A percentile compares a stretch with the other conserved stretches of the same genome.
phyloP scores from a whole-genome alignment of 2,888 invertebrate genomes.

The Phortica magna region DNA sequence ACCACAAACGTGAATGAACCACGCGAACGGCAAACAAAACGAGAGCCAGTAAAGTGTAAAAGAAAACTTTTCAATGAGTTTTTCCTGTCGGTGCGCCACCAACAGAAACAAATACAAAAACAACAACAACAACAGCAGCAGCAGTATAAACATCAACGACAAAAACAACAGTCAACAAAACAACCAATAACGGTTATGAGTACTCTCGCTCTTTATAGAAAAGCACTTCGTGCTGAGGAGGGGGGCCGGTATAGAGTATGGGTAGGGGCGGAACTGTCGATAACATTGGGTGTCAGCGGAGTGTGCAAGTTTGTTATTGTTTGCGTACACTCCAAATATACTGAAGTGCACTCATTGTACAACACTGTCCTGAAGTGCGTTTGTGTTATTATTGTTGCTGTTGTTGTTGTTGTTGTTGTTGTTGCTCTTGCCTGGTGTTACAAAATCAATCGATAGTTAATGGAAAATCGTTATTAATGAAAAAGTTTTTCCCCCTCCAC shows the following conservation, averaged over 20 bases:
- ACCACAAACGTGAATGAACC: slow-evolving; percentile 17
- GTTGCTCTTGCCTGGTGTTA: slow-evolving; percentile 51
- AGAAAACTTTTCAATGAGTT: slow-evolving; percentile 75
- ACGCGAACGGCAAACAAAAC: slow-evolving; percentile 14
- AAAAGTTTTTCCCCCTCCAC: slow-evolving; percentile 64
- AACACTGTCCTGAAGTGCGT: slow-evolving; percentile 69
- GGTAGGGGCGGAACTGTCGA: background rate
- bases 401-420: slow-evolving; percentile 37
- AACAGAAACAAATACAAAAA: background rate
- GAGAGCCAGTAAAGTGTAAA: slow-evolving; percentile 63
- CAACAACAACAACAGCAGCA: background rate
- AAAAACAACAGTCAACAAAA: slow-evolving; percentile 35
- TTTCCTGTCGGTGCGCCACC: slow-evolving; percentile 61
- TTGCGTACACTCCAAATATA: slow-evolving; percentile 60
- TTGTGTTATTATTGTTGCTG: slow-evolving; percentile 57
- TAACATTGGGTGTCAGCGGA: background rate
- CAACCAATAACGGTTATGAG: slow-evolving; percentile 63
- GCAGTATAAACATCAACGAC: background rate
- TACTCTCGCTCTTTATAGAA: slow-evolving; percentile 31
- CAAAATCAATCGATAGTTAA: slow-evolving; percentile 78
- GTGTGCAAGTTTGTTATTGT: slow-evolving; percentile 63
- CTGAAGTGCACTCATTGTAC: slow-evolving; percentile 64
- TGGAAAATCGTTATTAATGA: slow-evolving; percentile 79
- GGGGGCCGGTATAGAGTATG: background rate
- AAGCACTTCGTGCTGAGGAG: background rate